Conservation (phyloP, 2,888 invertebrate genomes). For the Sphaeridia pumilis region DNA sequence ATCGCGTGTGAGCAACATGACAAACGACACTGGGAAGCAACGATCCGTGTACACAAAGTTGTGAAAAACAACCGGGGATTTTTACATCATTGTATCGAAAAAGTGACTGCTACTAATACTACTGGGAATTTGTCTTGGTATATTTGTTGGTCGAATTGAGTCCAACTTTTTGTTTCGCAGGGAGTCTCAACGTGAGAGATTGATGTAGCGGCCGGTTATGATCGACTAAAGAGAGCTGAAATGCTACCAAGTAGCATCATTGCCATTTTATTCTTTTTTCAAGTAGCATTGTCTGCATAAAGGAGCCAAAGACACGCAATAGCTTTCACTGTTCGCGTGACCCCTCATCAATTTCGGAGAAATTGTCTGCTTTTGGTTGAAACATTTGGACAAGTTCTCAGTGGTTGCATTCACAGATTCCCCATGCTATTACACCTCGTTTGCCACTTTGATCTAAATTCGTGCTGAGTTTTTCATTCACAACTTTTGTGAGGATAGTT, state of each 20-base stretch:
- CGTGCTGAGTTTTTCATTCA: conserved; percentile 11
- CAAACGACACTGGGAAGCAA: conserved; percentile 13
- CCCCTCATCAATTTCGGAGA: conserved; percentile 29
- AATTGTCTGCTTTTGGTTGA: conserved; percentile 20
- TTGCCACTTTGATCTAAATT: not conserved
- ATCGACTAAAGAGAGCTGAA: no score
- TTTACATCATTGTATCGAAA: no score
- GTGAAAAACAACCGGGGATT: no score
- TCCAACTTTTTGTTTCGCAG: no score
- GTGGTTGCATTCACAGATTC: conserved; percentile 13
- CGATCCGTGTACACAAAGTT: no score
- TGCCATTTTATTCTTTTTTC: no score
- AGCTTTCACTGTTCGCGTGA: conserved; percentile 30
- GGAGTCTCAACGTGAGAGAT: no score
- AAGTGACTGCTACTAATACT: no score
- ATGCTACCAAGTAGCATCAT: no score
- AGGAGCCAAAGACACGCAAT: conserved; percentile 26
- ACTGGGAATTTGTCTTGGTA: no score
- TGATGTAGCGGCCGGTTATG: no score
- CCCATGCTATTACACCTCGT: not conserved
- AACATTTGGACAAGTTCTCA: conserved; percentile 35
- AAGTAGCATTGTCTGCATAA: conserved; percentile 18
- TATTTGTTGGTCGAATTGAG: no score
- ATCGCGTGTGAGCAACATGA: not conserved
- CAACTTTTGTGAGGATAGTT: conserved; percentile 7